Conservation (phyloP, 2,797 vertebrate genomes). For the Enteromius treurensis region DNA sequence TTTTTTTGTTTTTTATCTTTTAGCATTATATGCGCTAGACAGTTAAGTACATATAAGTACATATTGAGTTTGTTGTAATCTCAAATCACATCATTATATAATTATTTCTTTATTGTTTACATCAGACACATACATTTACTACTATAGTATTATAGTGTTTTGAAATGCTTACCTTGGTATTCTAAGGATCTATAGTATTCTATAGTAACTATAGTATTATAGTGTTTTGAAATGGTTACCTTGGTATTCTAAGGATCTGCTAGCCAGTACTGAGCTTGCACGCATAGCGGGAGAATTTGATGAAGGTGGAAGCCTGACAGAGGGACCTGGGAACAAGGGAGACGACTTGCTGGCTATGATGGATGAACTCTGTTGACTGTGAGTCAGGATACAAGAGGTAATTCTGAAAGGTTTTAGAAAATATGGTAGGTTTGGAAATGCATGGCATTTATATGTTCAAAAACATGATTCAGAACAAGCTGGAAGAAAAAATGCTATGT, state of each 20-base stretch:
- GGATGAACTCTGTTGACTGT: slow-evolving; percentile 76
- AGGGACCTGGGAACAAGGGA: slow-evolving; percentile 77
- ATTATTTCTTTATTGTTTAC: neutral
- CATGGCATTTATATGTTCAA: neutral
- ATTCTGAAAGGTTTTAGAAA: neutral
- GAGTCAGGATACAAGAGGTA: neutral
- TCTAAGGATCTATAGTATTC: slow-evolving; percentile 85
- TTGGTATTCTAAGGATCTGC: slow-evolving; percentile 76
- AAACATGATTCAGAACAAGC: neutral
- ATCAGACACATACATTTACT: neutral
- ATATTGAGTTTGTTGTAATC: too few relatives aligned
- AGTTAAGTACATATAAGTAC: neutral
- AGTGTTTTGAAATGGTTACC: neutral
- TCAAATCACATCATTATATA: neutral
- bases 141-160: too few relatives aligned
- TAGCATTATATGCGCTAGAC: neutral
- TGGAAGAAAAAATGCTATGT: neutral
- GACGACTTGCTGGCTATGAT: slow-evolving; percentile 89
- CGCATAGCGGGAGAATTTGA: slow-evolving; percentile 84
- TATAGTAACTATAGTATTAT: too few relatives aligned
- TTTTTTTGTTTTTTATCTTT: neutral
- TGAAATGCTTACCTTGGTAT: neutral
- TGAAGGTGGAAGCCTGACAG: slow-evolving; percentile 63
- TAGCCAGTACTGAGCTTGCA: slow-evolving; percentile 77
- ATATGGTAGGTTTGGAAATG: neutral